Evolutionary conservation across 2,113 vertebrate species (phyloP), one percentile per base, ranked within the genome.

Genomic region (Pyxicephalus adspersus): DNA sequence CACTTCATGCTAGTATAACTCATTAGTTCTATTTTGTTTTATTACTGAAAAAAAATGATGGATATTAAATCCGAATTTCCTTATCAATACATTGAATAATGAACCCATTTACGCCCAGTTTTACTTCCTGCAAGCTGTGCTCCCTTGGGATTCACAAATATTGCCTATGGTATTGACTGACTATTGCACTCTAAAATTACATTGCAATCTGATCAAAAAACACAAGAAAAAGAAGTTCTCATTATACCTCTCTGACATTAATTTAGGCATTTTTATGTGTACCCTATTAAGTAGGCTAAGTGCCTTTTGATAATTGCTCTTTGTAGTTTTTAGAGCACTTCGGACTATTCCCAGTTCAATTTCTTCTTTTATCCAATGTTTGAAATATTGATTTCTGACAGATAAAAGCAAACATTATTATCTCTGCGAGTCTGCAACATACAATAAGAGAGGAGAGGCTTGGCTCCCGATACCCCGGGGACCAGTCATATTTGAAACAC

Each of bases 291-390:
- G 94, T 93, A 90, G 95, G 96, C 96, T 97, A 99, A 98, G 97
- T 98, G 96, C 96, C 96, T 98, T 98, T 98, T 99, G 96, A 99
- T 98, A 98, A 99, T 98, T 98, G 96, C 98, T 95, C 97, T 98
- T 99, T 98, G 98, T 98, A 98, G 95, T 97, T 93, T 98, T 99
- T 98, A 98, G 95, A 95, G 96, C 96, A 96, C 96, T 98, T 93
- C 94, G 92, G 95, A 94, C 97, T 98, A 98, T 98, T 98, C 98
- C 98, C 98, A 98, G 96, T 97, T 96, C 97, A 98, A 99, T 99
- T 96, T 98, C 94, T 96, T 96, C 96, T 98, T 98, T 99, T 98
- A 99, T 98, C 96, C 92, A 92, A 97, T 95, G 94, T 98, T 98
- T 98, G 96, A 98, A 98, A 98, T 99, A 99, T 99, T 98, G 98